Evolutionary conservation across 2,113 vertebrate species (phyloP).

Genomic region (Sander lucioperca): DNA sequence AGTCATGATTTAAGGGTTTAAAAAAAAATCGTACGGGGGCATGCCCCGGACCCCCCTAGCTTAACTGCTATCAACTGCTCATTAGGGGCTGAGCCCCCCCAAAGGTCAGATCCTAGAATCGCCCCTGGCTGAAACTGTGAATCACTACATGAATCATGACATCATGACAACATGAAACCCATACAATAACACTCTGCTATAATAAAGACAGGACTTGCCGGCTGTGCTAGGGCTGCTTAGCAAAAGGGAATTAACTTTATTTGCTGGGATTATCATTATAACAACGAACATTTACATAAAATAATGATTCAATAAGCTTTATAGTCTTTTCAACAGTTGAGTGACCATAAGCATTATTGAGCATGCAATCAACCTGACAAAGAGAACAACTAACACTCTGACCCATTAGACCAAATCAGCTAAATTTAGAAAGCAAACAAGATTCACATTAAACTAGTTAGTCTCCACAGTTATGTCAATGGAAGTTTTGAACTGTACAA

Average conservation of each 20-base stretch:
- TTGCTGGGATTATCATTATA: constrained; percentile 26
- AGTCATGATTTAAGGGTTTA: too few relatives aligned
- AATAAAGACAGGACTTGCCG: constrained; percentile 4
- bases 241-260: constrained; percentile 28
- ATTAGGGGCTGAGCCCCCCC: too few relatives aligned
- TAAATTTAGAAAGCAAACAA: not conserved
- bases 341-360: constrained; percentile 3
- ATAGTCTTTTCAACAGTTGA: constrained; percentile 7
- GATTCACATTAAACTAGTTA: constrained; percentile 8
- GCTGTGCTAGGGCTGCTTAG: not conserved
- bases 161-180: too few relatives aligned
- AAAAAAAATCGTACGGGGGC: too few relatives aligned
- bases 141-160: too few relatives aligned
- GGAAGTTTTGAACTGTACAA: not conserved
- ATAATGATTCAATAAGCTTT: constrained; percentile 17
- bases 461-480: not conserved
- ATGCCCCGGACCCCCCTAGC: too few relatives aligned
- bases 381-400: not conserved
- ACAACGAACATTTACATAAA: constrained; percentile 13
- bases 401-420: not conserved
- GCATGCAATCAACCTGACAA: constrained; percentile 12
- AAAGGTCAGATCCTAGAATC: too few relatives aligned
- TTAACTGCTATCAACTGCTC: too few relatives aligned
- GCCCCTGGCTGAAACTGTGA: too few relatives aligned
- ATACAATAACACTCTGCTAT: not conserved